Evolutionary conservation across 2,797 vertebrate species (phyloP).

Genomic region (Chloroceryle inda): DNA sequence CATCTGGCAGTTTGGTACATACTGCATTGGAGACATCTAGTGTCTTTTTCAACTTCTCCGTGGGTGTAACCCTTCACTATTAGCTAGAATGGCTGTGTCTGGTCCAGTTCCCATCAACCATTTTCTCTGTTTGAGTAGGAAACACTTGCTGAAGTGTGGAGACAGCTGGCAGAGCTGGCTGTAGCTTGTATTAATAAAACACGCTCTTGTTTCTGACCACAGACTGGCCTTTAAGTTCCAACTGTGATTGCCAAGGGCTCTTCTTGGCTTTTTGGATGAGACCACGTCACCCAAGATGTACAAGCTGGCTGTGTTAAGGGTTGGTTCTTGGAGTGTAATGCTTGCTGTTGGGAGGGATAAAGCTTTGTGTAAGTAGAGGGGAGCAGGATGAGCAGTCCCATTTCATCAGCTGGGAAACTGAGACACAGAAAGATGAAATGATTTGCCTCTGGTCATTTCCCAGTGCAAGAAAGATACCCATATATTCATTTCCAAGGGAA

Average conservation of each 20-base stretch:
- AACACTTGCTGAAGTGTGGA: conserved; percentile 50
- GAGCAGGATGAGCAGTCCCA: neutral
- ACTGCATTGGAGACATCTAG: conserved; percentile 35
- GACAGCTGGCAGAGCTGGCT: conserved; percentile 56
- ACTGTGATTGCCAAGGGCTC: neutral
- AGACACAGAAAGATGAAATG: neutral
- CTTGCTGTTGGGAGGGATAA: neutral
- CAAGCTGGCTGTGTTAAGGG: neutral
- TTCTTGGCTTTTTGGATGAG: neutral
- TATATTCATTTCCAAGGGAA: neutral
- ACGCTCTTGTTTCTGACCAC: conserved; percentile 19
- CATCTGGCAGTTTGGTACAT: conserved; percentile 52
- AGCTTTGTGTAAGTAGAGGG: neutral
- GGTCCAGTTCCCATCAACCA: neutral
- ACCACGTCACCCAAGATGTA: neutral
- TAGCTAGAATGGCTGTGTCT: neutral
- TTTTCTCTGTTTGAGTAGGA: conserved; percentile 23
- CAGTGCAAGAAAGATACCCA: neutral
- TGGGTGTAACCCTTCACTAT: neutral
- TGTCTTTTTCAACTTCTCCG: conserved; percentile 14
- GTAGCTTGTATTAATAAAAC: conserved; percentile 16
- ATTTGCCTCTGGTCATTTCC: neutral
- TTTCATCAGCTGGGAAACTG: neutral
- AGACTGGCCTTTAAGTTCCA: conserved; percentile 18
- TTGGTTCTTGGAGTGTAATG: neutral